These are phyloP conservation scores for Phytoseiulus persimilis DNA, from an alignment of 2,888 invertebrate species.

Conservation along the genomic window DNA sequence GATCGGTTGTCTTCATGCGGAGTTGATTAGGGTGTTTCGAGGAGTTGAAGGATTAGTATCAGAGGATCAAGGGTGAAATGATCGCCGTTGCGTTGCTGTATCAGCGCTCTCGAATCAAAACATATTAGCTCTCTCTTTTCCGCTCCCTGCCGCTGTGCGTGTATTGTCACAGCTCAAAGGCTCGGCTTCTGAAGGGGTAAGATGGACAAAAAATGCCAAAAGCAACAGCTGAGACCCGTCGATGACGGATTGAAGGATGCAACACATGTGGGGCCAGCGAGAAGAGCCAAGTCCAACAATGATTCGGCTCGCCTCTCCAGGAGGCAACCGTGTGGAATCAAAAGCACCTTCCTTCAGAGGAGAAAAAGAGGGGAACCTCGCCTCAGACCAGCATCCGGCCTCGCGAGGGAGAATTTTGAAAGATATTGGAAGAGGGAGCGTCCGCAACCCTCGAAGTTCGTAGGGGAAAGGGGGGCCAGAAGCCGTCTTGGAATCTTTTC, in stretches of 20 bases:
- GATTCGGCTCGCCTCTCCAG: constrained; percentile 5
- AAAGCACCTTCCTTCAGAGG: background rate
- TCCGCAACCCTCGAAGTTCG: no score
- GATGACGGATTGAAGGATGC: constrained; percentile 5
- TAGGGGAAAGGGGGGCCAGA: background rate
- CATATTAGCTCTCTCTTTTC: constrained; percentile 5
- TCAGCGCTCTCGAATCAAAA: background rate
- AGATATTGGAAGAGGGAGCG: background rate
- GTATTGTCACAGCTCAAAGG: background rate
- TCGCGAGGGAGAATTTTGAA: background rate
- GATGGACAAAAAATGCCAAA: background rate
- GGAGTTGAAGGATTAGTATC: background rate
- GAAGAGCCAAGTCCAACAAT: background rate
- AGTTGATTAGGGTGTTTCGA: constrained; percentile 5
- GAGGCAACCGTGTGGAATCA: background rate
- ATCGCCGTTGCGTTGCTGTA: background rate
- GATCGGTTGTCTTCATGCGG: background rate
- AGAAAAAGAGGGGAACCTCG: background rate
- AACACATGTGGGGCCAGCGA: background rate
- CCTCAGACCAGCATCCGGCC: background rate
- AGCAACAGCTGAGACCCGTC: background rate
- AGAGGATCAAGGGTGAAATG: background rate
- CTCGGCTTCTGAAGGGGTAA: background rate
- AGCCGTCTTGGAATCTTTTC: no score
- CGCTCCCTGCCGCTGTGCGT: background rate